Evolutionary conservation across 2,113 vertebrate species (phyloP).

Genomic region (Paraplagusia blochii): DNA sequence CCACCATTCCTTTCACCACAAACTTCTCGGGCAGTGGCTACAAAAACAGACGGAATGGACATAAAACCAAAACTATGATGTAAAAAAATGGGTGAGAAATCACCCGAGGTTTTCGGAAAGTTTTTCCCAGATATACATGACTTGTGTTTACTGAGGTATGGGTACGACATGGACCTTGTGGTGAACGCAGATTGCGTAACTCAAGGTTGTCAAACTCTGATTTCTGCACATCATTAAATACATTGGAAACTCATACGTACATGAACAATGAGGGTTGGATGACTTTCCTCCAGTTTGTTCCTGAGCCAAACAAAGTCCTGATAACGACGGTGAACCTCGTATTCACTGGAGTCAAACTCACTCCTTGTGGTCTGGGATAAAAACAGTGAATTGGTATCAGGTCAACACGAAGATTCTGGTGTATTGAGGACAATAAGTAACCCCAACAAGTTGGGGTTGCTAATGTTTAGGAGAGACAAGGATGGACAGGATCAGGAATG

Average conservation of each 20-base stretch:
- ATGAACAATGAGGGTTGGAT: constrained; percentile 90
- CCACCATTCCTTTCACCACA: constrained; percentile 94
- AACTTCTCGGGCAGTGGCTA: constrained; percentile 97
- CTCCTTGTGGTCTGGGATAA: constrained; percentile 84
- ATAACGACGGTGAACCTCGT: constrained; percentile 89
- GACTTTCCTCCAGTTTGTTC: constrained; percentile 85
- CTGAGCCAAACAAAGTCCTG: constrained; percentile 97
- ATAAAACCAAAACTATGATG: neutral
- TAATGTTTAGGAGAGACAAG: no score
- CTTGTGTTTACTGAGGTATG: constrained; percentile 1
- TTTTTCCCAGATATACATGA: neutral
- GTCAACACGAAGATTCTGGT: no score
- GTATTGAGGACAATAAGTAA: no score
- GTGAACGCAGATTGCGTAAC: no score
- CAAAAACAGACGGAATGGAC: neutral
- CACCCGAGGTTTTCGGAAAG: no score
- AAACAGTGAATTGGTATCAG: no score
- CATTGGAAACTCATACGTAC: constrained; percentile 72
- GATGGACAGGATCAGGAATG: no score
- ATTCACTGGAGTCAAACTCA: constrained; percentile 93
- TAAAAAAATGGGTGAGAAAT: no score
- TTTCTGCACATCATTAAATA: neutral
- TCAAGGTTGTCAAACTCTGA: no score
- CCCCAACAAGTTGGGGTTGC: no score
- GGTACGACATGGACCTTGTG: no score